Evolutionary conservation across 1,140 invertebrate species (phyloP).

Genomic region (Melitaea cinxia): DNA sequence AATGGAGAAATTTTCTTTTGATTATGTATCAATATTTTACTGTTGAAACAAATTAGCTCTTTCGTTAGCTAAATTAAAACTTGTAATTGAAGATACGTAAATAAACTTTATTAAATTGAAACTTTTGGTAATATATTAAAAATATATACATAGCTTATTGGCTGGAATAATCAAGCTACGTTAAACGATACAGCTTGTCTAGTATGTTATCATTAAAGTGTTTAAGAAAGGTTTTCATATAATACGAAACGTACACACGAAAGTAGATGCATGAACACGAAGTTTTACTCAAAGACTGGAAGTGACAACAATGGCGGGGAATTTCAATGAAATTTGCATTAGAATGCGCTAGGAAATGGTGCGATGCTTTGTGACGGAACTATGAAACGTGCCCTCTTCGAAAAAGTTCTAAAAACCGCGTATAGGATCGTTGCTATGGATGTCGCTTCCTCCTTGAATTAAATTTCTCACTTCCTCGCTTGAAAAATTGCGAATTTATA

Average conservation of each 20-base stretch:
- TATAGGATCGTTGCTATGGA: conserved; percentile 15
- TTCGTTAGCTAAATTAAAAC: too few species aligned
- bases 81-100: too few species aligned
- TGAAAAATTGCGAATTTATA: background rate
- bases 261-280: conserved; percentile 26
- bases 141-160: too few species aligned
- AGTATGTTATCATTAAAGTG: background rate
- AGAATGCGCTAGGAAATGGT: conserved; percentile 34
- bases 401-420: conserved; percentile 23
- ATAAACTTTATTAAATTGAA: too few species aligned
- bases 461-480: conserved; percentile 4
- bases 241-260: conserved; percentile 12
- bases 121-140: too few species aligned
- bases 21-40: too few species aligned
- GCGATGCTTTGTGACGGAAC: conserved; percentile 34
- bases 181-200: too few species aligned
- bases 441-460: background rate
- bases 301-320: conserved; percentile 34
- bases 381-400: conserved; percentile 32
- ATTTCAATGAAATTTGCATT: conserved; percentile 37
- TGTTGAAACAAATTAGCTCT: too few species aligned
- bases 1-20: too few species aligned
- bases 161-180: too few species aligned
- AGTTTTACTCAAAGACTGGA: conserved; percentile 27
- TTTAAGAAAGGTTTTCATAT: background rate